Evolutionary conservation across 37 sponge, comb jelly and placozoan species (phyloP).

Genomic region (Ianthella basta): DNA sequence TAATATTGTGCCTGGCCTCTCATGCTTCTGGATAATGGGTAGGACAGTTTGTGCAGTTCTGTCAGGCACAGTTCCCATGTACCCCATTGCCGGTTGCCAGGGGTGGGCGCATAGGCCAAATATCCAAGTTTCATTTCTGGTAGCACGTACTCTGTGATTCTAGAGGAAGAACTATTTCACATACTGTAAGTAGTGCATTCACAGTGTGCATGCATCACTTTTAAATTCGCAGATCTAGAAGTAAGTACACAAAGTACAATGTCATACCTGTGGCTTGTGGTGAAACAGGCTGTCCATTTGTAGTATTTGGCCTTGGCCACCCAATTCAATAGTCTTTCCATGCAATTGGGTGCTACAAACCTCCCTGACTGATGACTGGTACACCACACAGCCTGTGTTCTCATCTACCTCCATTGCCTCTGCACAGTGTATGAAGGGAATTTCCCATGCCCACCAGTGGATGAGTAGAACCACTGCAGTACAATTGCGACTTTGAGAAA

Average conservation of each 20-base stretch:
- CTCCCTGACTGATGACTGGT: constrained; percentile 25
- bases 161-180: not conserved
- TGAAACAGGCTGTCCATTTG: constrained; percentile 62
- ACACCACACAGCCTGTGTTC: constrained; percentile 35
- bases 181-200: too few species aligned
- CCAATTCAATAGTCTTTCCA: constrained; percentile 17
- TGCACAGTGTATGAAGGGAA: constrained; percentile 27
- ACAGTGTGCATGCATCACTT: too few species aligned
- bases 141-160: constrained; percentile 54
- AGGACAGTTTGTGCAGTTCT: constrained; percentile 67
- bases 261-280: constrained; percentile 60
- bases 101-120: constrained; percentile 65
- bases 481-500: constrained; percentile 49
- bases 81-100: constrained; percentile 43
- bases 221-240: too few species aligned
- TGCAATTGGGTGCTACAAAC: constrained; percentile 49
- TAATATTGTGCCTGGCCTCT: too few species aligned
- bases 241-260: too few species aligned
- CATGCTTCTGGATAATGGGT: constrained; percentile 69
- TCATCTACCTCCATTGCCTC: constrained; percentile 23
- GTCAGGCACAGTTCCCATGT: constrained; percentile 64
- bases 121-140: constrained; percentile 58
- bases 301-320: constrained; percentile 44
- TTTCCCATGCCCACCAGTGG: constrained; percentile 36
- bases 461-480: constrained; percentile 37